Conservation (phyloP, 2,888 invertebrate species). For the Sussaba pulchella region DNA sequence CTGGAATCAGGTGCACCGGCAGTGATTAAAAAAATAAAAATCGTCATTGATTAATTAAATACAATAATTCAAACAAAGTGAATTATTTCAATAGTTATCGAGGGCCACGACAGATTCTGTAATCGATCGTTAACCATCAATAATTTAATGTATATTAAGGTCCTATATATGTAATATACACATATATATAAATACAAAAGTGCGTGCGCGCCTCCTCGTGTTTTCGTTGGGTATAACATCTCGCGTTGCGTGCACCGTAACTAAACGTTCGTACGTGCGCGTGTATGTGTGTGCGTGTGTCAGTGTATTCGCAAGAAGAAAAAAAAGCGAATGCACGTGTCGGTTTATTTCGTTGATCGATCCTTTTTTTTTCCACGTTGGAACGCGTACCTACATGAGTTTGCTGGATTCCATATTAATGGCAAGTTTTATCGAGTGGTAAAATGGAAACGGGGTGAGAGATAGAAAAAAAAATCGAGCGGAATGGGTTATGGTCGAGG, state of each 20-base stretch:
- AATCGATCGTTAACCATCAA: neutral
- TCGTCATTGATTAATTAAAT: neutral
- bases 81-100: neutral
- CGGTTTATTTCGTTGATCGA: constrained; percentile 59
- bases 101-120: neutral
- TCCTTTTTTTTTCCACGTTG: constrained; percentile 11
- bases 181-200: constrained; percentile 6
- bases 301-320: constrained; percentile 25
- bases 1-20: constrained; percentile 26
- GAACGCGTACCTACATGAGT: constrained; percentile 11
- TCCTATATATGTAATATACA: neutral
- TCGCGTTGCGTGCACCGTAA: constrained; percentile 24
- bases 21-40: constrained; percentile 12
- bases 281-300: constrained; percentile 8
- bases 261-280: neutral
- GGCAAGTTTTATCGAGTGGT: constrained; percentile 36
- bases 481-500: constrained; percentile 29
- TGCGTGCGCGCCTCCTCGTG: constrained; percentile 44
- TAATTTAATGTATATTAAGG: neutral
- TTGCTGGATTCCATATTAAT: constrained; percentile 52
- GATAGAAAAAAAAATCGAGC: constrained; percentile 32
- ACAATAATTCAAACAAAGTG: neutral
- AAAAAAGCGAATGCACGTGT: constrained; percentile 60
- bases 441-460: neutral
- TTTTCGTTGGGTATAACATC: constrained; percentile 24